These are phyloP conservation scores for Saxicola maurus DNA, from an alignment of 2,797 vertebrate species.

Conservation along the genomic window DNA sequence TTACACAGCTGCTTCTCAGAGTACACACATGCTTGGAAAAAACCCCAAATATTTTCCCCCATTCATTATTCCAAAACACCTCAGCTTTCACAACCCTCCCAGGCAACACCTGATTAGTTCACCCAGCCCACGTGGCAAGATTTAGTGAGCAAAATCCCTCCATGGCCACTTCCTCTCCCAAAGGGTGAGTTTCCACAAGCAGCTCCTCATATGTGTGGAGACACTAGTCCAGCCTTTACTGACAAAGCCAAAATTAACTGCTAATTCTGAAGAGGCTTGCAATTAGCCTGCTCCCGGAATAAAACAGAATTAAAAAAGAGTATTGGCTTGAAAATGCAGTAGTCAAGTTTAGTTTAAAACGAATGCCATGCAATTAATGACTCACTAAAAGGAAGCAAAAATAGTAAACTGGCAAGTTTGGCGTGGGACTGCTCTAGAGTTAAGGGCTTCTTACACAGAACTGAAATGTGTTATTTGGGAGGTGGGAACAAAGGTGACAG, in stretches of 20 bases:
- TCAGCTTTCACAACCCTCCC: neutral
- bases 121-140: neutral
- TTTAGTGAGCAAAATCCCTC: constrained; percentile 24
- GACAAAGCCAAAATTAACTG: constrained; percentile 20
- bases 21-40: neutral
- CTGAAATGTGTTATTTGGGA: constrained; percentile 73
- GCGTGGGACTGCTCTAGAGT: constrained; percentile 62
- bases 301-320: constrained; percentile 32
- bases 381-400: constrained; percentile 66
- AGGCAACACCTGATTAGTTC: neutral
- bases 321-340: constrained; percentile 58
- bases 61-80: neutral
- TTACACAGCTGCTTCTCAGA: neutral
- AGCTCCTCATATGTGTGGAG: neutral
- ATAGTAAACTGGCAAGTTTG: constrained; percentile 67
- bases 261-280: constrained; percentile 32
- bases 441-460: constrained; percentile 69
- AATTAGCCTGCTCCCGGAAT: constrained; percentile 33
- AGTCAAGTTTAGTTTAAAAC: constrained; percentile 64
- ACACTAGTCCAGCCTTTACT: constrained; percentile 4
- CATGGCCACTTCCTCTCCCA: neutral
- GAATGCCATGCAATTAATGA: constrained; percentile 76
- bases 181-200: neutral
- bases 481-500: constrained; percentile 65
- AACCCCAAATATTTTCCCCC: neutral